Evolutionary conservation across 2,888 invertebrate species (phyloP), one percentile per base, ranked within the genome.

Genomic region (Dascillus cervinus): DNA sequence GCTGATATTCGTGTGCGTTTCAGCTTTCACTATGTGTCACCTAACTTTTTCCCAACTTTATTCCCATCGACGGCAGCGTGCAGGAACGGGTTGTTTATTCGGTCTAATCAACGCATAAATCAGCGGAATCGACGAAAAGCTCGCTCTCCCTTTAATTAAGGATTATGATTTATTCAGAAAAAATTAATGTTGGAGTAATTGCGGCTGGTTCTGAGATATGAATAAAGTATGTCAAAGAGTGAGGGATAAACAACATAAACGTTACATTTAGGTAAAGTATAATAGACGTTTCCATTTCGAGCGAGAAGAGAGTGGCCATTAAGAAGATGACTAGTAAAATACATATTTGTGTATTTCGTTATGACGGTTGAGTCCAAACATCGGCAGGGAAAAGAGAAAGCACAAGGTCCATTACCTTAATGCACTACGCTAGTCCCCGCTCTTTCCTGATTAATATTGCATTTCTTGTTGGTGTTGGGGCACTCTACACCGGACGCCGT

Each of bases 381-480:
- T 40, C 28, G 39, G 39, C 39, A 40, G 37, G 34, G 46, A 46
- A 41, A 48, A 47, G 45, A n/a, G n/a, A n/a, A n/a, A n/a, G n/a
- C n/a, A n/a, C 48, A 50, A 51, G 54, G 60, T 64, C 64, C 62
- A 64, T 64, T 64, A 64, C 60, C 56, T 61, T 64, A 64, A 64
- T 64, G 64, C 62, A 64, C 60, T 60, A 60, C 60, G 60, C 61
- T 57, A 57, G 60, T 61, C 60, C 44, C 49, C 55, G 53, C 58
- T 59, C 59, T 50, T 49, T 53, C 60, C 70, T 69, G 72, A 73
- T 73, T 73, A 74, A 74, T 73, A 73, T 73, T 73, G 70, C 72
- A 74, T 72, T 71, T 71, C n/a, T 69, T 69, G 67, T 64, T 55
- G 57, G 56, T 59, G 55, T 55, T 40, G 55, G 49, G 54, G 50